Evolutionary conservation across 2,113 vertebrate species (phyloP), one percentile per base, ranked within the genome.

Genomic region (Benthochromis sp.): DNA sequence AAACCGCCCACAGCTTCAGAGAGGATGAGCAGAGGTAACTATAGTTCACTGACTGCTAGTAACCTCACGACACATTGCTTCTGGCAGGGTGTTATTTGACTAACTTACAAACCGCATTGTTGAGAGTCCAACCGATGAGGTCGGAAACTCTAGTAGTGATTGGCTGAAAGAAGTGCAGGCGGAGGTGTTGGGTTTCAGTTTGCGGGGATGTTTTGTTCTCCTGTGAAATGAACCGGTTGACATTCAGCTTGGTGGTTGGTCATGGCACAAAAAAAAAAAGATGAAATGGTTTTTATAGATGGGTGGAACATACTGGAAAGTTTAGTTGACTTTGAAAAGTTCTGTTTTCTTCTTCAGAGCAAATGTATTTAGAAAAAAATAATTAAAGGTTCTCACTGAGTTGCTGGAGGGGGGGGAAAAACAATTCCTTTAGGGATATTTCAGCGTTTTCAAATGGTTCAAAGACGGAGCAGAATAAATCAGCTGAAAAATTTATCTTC

Each of bases 31-130:
- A 40, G 81, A 88, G 95, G 91, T 96, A 95, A 96, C 93, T 93
- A 16, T 31, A 93, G 96, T 95, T 92, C 95, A 88, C 45, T 96
- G 96, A 94, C 94, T 17, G 90, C 7, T n/a, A 95, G 95, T 96
- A 95, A 96, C 95, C 94, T 84, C 83, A 2, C n/a, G 5, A 29
- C 86, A 34, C 81, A 78, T 61, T 50, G 94, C 95, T 91, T n/a
- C 85, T 80, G 82, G 90, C 92, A 83, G 53, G 88, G 83, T 93
- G 92, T 92, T 90, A 93, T 93, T 90, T 93, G 91, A 91, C 89
- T 89, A 92, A 92, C 86, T 95, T 76, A 93, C 91, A 92, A 91
- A 92, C 93, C 90, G 8, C 95, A 95, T 96, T 96, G 95, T 94
- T 95, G 90, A 79, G 82, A 86, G 92, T 66, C 29, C 79, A 63